Percentiles rank a stretch among this genome's conserved stretches.
phyloP scores from a whole-genome alignment of 2,888 invertebrate species.

The Xanthorhoe designata region DNA sequence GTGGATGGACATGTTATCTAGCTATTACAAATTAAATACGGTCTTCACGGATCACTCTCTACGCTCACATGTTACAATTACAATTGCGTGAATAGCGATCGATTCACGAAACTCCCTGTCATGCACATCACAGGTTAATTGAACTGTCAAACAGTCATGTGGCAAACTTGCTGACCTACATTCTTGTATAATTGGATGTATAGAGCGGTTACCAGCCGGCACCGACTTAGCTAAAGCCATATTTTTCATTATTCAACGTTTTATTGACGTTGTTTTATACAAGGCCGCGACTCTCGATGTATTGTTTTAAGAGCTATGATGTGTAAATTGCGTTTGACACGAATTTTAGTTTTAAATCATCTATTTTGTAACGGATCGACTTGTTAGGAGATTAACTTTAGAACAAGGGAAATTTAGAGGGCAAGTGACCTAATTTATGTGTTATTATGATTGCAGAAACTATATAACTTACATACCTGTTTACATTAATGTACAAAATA shows the following conservation, averaged over 20 bases:
- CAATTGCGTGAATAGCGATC: slow-evolving; percentile 33
- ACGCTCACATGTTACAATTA: slow-evolving; percentile 11
- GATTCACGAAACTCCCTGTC: slow-evolving; percentile 33
- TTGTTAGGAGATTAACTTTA: too few relatives aligned
- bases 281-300: slow-evolving; percentile 30
- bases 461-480: too few relatives aligned
- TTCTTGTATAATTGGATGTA: slow-evolving; percentile 46
- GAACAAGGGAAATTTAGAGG: too few relatives aligned
- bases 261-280: slow-evolving; percentile 33
- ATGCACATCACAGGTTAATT: slow-evolving; percentile 40
- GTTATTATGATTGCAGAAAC: too few relatives aligned
- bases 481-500: too few relatives aligned
- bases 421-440: too few relatives aligned
- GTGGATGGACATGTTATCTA: too few relatives aligned
- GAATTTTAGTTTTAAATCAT: too few relatives aligned
- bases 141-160: slow-evolving; percentile 46
- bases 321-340: too few relatives aligned
- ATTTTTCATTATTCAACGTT: slow-evolving; percentile 35
- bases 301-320: too few relatives aligned
- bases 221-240: slow-evolving; percentile 26
- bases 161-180: slow-evolving; percentile 50
- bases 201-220: slow-evolving; percentile 36
- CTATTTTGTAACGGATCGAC: too few relatives aligned
- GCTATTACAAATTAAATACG: too few relatives aligned
- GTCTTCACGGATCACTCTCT: background rate